A percentile compares a stretch with the other conserved stretches of the same genome.
These are phyloP conservation scores for Hydropsyche betteni DNA, from an alignment of 2,888 invertebrate genomes.

Conservation along the genomic window DNA sequence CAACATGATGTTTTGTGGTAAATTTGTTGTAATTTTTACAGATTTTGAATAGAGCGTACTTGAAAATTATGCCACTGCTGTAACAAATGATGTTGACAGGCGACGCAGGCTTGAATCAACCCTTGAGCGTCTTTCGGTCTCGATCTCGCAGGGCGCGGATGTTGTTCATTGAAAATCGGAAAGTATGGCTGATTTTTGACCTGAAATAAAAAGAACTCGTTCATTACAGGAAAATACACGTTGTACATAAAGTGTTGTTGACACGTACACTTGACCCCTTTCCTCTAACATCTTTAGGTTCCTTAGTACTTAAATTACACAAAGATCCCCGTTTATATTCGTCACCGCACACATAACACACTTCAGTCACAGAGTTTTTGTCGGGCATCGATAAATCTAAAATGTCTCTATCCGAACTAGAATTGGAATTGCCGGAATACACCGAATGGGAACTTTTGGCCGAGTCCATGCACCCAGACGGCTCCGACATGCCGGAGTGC, in stretches of 20 bases:
- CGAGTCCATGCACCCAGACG: conserved; percentile 62
- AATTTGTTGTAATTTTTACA: conserved; percentile 31
- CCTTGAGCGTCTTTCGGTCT: conserved; percentile 85
- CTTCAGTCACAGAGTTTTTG: conserved; percentile 89
- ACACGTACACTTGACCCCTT: conserved; percentile 57
- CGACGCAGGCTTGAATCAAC: conserved; percentile 81
- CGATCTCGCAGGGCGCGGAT: conserved; percentile 85
- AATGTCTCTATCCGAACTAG: conserved; percentile 80
- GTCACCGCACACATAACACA: conserved; percentile 91
- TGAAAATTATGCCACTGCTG: conserved; percentile 88
- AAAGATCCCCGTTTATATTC: conserved; percentile 86
- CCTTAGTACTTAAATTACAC: conserved; percentile 72
- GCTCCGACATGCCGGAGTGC: conserved; percentile 63
- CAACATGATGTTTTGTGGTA: not conserved
- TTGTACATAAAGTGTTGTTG: not conserved
- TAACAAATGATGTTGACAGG: conserved; percentile 85
- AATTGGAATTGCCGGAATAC: conserved; percentile 65
- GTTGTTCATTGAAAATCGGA: conserved; percentile 78
- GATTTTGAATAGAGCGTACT: conserved; percentile 58
- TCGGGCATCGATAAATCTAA: conserved; percentile 92
- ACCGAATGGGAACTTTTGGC: conserved; percentile 65
- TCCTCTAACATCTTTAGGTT: conserved; percentile 63
- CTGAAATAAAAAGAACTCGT: conserved; percentile 46
- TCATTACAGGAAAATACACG: not conserved
- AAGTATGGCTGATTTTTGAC: conserved; percentile 72